phyloP scores from a whole-genome alignment of 2,888 invertebrate species.

The Cybosia mesomella region DNA sequence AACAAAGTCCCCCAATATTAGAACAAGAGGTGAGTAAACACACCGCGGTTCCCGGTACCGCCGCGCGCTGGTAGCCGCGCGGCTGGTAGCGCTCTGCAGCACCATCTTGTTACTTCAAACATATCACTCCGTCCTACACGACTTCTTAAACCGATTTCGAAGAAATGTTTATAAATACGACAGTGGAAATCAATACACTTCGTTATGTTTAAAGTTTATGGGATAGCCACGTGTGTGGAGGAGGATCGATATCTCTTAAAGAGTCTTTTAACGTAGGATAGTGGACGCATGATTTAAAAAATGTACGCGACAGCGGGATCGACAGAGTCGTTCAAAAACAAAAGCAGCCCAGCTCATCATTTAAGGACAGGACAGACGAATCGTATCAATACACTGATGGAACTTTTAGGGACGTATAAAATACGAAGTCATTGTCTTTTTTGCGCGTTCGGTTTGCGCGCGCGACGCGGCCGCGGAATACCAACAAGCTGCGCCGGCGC shows the following conservation, averaged over 20 bases:
- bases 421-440: conserved; percentile 83
- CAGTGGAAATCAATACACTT: conserved; percentile 25
- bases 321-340: conserved; percentile 66
- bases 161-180: conserved; percentile 14
- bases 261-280: conserved; percentile 46
- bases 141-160: conserved; percentile 12
- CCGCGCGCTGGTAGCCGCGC: conserved; percentile 22
- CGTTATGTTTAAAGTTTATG: conserved; percentile 20
- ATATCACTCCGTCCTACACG: conserved; percentile 1
- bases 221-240: conserved; percentile 29
- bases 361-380: conserved; percentile 65
- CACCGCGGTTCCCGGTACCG: conserved; percentile 44
- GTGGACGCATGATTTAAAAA: conserved; percentile 52
- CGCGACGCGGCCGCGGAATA: conserved; percentile 74
- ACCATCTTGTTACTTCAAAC: conserved; percentile 21
- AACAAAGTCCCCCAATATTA: conserved; percentile 57
- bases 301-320: conserved; percentile 55
- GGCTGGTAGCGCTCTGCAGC: conserved; percentile 21
- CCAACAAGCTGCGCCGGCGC: conserved; percentile 72
- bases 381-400: conserved; percentile 79
- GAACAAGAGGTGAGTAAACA: conserved; percentile 59
- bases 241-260: conserved; percentile 41
- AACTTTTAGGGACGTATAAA: conserved; percentile 82
- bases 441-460: conserved; percentile 77
- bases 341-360: conserved; percentile 61